Evolutionary conservation across 2,113 vertebrate species (phyloP), one percentile per base, ranked within the genome.

Genomic region (Gasterosteus aculeatus): DNA sequence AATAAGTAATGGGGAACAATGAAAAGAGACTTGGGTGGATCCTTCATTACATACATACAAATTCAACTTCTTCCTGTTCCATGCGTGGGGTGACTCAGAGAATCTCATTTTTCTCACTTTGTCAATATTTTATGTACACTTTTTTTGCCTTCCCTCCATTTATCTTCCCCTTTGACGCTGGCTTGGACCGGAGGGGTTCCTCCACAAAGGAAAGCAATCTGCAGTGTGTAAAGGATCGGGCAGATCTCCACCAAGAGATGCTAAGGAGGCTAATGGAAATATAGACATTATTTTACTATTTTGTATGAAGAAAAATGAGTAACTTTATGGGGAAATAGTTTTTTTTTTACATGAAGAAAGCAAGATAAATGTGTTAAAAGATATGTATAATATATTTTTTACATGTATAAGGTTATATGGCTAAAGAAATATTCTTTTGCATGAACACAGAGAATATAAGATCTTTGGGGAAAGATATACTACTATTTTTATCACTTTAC

Each of bases 121-220:
- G 85, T 84, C 85, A 83, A 87, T 89, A 74, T 77, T 86, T 82
- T 83, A 77, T 84, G 77, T 58, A 4, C 53, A n/a, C 64, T 57
- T 59, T 75, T 46, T 75, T 77, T 80, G 22, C 78, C 77, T 72
- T 58, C 59, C 70, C 59, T 72, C 74, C 62, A 82, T 85, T 87
- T 70, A 78, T 89, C 76, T 85, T 80, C 77, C 78, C 81, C 85
- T 83, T 82, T 86, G 81, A 88, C 51, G 46, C 53, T 16, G 70
- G 71, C 76, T 66, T 54, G 67, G 72, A 86, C 87, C 81, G 62
- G 75, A 89, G 84, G 85, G 84, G 80, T 71, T 74, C 69, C 62
- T 66, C 49, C 42, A 87, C 88, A 90, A 89, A 89, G 78, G 63
- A 77, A 86, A 78, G 72, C 81, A 86, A 91, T 84, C 87, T 78